Conservation (phyloP, 2,113 vertebrate species). For the Gorsachius goisagi region DNA sequence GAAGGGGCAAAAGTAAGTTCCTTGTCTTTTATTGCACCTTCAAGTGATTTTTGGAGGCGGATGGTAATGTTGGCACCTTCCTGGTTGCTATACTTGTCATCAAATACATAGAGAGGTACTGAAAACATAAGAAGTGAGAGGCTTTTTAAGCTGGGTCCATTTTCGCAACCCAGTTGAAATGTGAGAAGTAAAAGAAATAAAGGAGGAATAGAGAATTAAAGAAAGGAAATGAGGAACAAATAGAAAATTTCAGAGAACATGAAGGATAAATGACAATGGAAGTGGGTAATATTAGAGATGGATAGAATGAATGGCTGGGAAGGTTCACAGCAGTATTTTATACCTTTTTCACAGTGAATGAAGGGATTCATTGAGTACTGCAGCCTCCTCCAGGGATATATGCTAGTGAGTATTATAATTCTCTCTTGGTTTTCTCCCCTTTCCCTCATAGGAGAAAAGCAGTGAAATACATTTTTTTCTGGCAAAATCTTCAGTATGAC, state of each 20-base stretch:
- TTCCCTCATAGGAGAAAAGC: not conserved
- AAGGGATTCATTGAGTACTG: not conserved
- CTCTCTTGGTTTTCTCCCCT: not conserved
- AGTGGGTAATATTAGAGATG: not conserved
- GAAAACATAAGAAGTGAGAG: not conserved
- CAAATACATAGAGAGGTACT: not conserved
- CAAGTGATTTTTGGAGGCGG: not conserved
- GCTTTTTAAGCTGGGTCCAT: not conserved
- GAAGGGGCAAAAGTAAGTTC: not conserved
- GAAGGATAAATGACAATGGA: not conserved
- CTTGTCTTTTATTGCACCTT: not conserved
- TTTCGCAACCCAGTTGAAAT: not conserved
- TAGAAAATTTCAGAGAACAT: not conserved
- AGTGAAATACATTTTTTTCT: not conserved
- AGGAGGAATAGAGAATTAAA: not conserved
- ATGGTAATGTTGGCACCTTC: not conserved
- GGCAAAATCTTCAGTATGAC: not conserved
- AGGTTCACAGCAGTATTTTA: not conserved
- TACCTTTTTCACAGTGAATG: not conserved
- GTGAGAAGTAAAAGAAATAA: not conserved
- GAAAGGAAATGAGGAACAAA: not conserved
- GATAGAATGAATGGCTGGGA: not conserved
- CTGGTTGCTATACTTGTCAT: not conserved
- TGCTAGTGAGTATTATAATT: not conserved
- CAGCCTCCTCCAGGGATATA: not conserved